Base-by-base conservation (phyloP, 2,113 vertebrate genomes). In the Amia ocellicauda region DNA sequence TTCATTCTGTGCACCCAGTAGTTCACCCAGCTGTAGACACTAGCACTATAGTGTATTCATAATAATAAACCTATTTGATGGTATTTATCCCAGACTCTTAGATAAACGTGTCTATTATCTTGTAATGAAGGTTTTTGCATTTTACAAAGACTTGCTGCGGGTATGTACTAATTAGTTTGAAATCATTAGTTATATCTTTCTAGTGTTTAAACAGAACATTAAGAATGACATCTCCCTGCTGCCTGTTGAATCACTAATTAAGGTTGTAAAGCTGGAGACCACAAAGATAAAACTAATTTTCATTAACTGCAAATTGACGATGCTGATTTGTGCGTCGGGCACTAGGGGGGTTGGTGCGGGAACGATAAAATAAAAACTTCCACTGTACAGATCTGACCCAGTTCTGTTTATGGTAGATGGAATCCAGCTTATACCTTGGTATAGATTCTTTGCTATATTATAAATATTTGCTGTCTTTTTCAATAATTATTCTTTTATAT, bases 141-240 rank as follows among this genome's bases (percentile, higher is more conserved):
- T 36, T 23, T 50, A 16, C 42, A 47, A 26, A 42, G 56, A 22
- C 29, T 52, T 50, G 50, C 22, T 51, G 29, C 49, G 49, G 16
- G 42, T 23, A 60, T 53, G 57, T 54, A 60, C 52, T 66, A 66
- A 66, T 66, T 60, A 60, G 31, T 42, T 60, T 24, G 49, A 49
- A 41, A 45, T 43, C 57, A 14, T 66, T 57, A 45, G 43, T 59
- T 60, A 53, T 53, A 60, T 66, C 64, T 66, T 29, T 23, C 49
- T 36, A 28, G 31, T 24, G 26, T 40, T 60, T 60, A 43, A 29
- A 53, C 24, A 43, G 64, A 60, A 66, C 58, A 66, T 60, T 66
- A 52, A 59, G 56, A 60, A 60, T 66, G 58, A 66, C 57, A 66
- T 66, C 26, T 60, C 36, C 57, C 29, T 43, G 64, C 64, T 53